phyloP scores from a whole-genome alignment of 2,113 vertebrate species.

The Carettochelys insculpta region DNA sequence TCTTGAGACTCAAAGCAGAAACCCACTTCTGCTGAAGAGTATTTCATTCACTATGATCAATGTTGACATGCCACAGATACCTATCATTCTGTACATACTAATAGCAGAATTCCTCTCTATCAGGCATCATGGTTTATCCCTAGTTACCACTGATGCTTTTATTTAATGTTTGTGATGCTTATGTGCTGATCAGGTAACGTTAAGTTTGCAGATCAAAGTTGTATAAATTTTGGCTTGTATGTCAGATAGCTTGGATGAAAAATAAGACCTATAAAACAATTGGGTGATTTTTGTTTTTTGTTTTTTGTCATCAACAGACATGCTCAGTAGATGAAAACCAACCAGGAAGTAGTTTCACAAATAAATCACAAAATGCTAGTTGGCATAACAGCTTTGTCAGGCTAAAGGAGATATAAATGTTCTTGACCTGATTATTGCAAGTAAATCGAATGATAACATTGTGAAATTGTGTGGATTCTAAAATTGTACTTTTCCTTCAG shows the following conservation, averaged over 20 bases:
- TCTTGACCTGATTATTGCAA: neutral
- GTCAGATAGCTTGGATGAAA: neutral
- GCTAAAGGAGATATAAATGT: neutral
- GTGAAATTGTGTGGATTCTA: neutral
- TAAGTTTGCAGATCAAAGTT: neutral
- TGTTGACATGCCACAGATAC: neutral
- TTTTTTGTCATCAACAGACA: neutral
- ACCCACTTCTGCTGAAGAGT: neutral
- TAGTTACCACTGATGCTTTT: neutral
- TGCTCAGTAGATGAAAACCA: neutral
- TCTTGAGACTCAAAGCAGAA: neutral
- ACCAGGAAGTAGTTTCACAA: neutral
- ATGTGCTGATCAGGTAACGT: neutral
- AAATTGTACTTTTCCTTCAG: neutral
- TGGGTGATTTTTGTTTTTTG: neutral
- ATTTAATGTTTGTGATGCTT: neutral
- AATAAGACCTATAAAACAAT: neutral
- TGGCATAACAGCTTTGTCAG: neutral
- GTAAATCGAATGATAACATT: neutral
- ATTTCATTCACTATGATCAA: neutral
- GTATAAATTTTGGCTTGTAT: neutral
- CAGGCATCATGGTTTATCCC: neutral
- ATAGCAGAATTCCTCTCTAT: neutral
- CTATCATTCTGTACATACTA: neutral
- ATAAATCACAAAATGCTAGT: neutral